A percentile compares a stretch with the other conserved stretches of the same genome.
Evolutionary conservation across 2,888 invertebrate genomes (phyloP).

Genomic region (Tromatobia lineatoria): DNA sequence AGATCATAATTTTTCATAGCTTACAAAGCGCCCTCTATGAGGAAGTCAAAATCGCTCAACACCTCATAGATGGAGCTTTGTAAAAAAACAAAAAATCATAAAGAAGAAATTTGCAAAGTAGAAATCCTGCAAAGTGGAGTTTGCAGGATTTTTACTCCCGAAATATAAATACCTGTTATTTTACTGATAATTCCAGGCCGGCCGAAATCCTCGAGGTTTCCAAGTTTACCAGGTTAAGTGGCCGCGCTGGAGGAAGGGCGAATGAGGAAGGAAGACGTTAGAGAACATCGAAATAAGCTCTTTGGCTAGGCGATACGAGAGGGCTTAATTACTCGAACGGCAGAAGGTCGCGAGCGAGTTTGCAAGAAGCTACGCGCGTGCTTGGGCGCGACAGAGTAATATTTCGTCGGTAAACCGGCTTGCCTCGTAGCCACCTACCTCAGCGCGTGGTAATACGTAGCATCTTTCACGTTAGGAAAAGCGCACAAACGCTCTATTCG

Average conservation of each 20-base stretch:
- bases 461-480: slow-evolving; percentile 65
- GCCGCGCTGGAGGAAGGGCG: neutral
- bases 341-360: slow-evolving; percentile 46
- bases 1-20: too few relatives aligned
- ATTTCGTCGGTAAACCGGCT: slow-evolving; percentile 68
- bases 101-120: too few relatives aligned
- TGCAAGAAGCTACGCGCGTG: slow-evolving; percentile 10
- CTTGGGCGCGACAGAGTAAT: slow-evolving; percentile 43
- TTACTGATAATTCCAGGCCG: too few relatives aligned
- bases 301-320: slow-evolving; percentile 39
- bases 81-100: too few relatives aligned
- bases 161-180: too few relatives aligned
- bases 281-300: slow-evolving; percentile 38
- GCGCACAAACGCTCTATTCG: slow-evolving; percentile 29
- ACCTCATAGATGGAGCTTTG: too few relatives aligned
- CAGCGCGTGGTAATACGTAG: slow-evolving; percentile 55
- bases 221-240: too few relatives aligned
- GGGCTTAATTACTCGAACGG: slow-evolving; percentile 59
- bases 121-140: too few relatives aligned
- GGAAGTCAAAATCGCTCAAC: too few relatives aligned
- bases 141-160: too few relatives aligned
- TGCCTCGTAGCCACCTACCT: slow-evolving; percentile 34
- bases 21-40: too few relatives aligned
- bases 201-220: too few relatives aligned
- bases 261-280: slow-evolving; percentile 1